A percentile compares a stretch with the other conserved stretches of the same genome.
Evolutionary conservation across 2,113 vertebrate genomes (phyloP).

Genomic region (Pterophyllum scalare): DNA sequence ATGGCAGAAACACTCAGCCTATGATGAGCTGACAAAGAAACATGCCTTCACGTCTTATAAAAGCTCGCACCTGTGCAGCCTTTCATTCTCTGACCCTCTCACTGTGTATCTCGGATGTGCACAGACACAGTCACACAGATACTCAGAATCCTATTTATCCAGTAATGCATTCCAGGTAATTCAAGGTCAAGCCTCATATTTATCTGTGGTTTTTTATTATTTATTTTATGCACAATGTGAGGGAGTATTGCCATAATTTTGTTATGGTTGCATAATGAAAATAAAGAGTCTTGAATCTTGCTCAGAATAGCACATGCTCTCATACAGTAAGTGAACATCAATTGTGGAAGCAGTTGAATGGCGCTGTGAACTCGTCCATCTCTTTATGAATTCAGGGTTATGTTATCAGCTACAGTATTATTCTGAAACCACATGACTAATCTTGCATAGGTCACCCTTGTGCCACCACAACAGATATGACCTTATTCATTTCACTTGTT

Average conservation of each 20-base stretch:
- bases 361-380: neutral
- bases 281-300: neutral
- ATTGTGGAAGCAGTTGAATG: constrained; percentile 17
- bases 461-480: neutral
- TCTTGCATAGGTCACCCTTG: neutral
- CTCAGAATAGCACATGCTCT: neutral
- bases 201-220: neutral
- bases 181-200: too few relatives aligned
- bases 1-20: constrained; percentile 53
- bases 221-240: neutral
- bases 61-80: constrained; percentile 9
- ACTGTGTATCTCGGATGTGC: neutral
- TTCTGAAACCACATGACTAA: neutral
- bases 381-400: neutral
- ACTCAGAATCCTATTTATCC: constrained; percentile 33
- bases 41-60: constrained; percentile 22
- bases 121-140: neutral
- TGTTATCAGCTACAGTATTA: neutral
- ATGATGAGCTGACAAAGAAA: constrained; percentile 46
- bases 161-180: constrained; percentile 18
- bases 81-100: neutral
- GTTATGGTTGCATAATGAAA: neutral
- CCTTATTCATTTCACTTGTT: constrained; percentile 2
- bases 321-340: constrained; percentile 42
- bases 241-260: neutral